phyloP scores from a whole-genome alignment of 2,888 invertebrate genomes.

The Disparrhopalites patrizii region DNA sequence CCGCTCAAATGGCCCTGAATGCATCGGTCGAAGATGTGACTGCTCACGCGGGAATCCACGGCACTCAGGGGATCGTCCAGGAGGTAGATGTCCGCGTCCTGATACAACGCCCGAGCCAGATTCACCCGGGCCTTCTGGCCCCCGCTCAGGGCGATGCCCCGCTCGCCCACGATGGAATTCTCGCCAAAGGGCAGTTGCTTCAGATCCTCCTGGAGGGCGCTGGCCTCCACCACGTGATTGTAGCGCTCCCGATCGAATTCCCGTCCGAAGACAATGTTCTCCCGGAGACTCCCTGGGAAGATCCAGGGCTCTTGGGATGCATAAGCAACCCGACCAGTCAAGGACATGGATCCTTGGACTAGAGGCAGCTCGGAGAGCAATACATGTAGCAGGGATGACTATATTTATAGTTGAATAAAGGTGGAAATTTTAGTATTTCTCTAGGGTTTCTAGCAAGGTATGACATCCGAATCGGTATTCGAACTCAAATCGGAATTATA shows the following conservation, averaged over 20 bases:
- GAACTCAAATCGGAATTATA: too few relatives aligned
- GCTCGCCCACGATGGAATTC: conserved; percentile 56
- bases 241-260: conserved; percentile 30
- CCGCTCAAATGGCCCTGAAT: conserved; percentile 51
- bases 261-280: conserved; percentile 43
- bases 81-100: conserved; percentile 51
- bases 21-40: conserved; percentile 49
- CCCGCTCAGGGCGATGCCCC: conserved; percentile 55
- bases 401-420: background rate
- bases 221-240: conserved; percentile 25
- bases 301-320: conserved; percentile 45
- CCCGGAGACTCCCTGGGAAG: conserved; percentile 35
- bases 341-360: conserved; percentile 23
- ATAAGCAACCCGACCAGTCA: conserved; percentile 38
- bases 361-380: conserved; percentile 39
- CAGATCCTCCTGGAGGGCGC: conserved; percentile 34
- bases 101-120: conserved; percentile 46
- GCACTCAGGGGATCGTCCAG: conserved; percentile 57
- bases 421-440: too few relatives aligned
- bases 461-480: too few relatives aligned
- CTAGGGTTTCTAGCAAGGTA: too few relatives aligned
- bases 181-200: conserved; percentile 54
- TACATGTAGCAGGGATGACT: conserved; percentile 40
- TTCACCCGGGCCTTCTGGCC: conserved; percentile 57
- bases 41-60: conserved; percentile 52